These are phyloP conservation scores for Hydriomena furcata DNA, from an alignment of 2,888 invertebrate genomes.

Conservation along the genomic window DNA sequence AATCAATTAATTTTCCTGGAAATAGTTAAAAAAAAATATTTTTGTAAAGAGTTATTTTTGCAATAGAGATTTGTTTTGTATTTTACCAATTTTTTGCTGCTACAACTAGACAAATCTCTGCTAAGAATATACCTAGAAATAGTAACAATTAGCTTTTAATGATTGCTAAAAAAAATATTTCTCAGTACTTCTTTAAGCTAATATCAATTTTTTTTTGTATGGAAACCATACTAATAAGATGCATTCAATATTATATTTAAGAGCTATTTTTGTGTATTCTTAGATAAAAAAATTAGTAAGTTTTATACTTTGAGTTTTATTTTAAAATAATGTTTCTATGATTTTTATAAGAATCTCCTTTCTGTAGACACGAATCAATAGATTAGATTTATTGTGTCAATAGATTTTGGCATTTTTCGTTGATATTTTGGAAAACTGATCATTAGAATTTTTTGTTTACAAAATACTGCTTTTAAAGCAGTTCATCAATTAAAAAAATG, in stretches of 20 bases:
- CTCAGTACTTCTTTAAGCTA: not conserved
- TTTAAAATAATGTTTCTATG: not conserved
- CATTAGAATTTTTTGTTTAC: slow-evolving; percentile 5
- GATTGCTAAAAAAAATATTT: too few species aligned
- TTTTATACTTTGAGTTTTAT: slow-evolving; percentile 1
- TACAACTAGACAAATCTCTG: not conserved
- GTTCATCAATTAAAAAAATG: slow-evolving; percentile 14
- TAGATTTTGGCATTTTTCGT: too few species aligned
- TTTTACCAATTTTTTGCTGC: not conserved
- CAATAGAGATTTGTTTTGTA: slow-evolving; percentile 5
- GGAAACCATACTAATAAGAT: too few species aligned
- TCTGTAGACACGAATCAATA: too few species aligned
- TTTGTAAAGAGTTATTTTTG: not conserved
- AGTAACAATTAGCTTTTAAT: too few species aligned
- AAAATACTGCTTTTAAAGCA: slow-evolving; percentile 20
- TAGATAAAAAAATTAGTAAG: not conserved
- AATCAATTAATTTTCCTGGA: not conserved
- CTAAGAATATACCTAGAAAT: too few species aligned
- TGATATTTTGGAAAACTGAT: not conserved
- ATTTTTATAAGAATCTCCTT: not conserved
- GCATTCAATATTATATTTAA: not conserved
- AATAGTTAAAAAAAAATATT: not conserved
- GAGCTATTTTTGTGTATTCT: not conserved
- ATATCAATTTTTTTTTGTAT: not conserved
- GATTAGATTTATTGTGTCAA: too few species aligned